These are phyloP conservation scores for Holothuria leucospilota DNA, from an alignment of 53 echinoderm and acorn worm species.

Conservation along the genomic window DNA sequence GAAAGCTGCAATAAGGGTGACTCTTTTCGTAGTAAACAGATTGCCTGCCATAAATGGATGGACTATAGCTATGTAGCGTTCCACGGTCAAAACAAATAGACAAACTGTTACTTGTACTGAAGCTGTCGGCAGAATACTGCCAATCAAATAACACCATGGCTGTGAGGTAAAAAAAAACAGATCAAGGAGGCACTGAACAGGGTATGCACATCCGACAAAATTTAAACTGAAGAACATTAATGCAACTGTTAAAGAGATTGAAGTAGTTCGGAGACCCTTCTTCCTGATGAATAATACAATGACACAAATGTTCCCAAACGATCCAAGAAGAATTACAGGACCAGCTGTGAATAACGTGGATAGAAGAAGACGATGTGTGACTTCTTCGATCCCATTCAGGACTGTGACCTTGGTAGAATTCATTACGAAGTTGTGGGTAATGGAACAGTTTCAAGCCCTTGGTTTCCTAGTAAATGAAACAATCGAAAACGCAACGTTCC, in stretches of 20 bases:
- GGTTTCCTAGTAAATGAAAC: too few relatives aligned
- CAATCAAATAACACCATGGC: not conserved
- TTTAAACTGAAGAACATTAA: not conserved
- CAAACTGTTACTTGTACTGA: not conserved
- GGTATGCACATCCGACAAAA: not conserved
- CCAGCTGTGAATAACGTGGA: conserved; percentile 4
- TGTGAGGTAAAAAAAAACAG: not conserved
- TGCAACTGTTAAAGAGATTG: not conserved
- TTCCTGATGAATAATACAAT: not conserved
- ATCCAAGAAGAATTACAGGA: not conserved
- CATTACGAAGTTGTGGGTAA: too few relatives aligned
- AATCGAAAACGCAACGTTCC: too few relatives aligned
- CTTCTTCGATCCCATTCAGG: not conserved
- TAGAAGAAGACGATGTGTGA: not conserved
- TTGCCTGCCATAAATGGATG: not conserved
- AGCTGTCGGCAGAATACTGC: not conserved
- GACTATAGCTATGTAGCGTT: not conserved
- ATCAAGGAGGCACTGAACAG: not conserved
- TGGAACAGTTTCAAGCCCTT: too few relatives aligned
- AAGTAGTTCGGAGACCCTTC: not conserved
- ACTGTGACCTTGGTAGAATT: too few relatives aligned
- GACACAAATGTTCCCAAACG: not conserved
- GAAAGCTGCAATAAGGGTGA: not conserved
- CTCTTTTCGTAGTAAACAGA: not conserved
- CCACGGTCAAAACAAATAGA: not conserved